Percentiles rank a stretch among this genome's conserved stretches.
Conservation (phyloP, 2,113 vertebrate genomes). For the Perca schrenkii region DNA sequence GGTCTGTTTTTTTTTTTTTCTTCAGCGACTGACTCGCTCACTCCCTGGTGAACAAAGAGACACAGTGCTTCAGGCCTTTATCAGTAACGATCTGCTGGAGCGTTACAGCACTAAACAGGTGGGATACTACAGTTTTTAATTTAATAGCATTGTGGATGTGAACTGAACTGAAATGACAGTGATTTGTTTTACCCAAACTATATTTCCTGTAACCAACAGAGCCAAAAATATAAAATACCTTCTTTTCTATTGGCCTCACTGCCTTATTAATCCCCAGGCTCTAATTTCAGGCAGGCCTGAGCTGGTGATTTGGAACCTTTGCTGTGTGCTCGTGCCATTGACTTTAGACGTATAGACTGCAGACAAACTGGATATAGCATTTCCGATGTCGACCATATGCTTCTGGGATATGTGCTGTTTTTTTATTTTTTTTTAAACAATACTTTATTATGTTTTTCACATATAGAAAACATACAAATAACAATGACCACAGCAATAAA, state of each 20-base stretch:
- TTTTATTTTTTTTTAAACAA: background rate
- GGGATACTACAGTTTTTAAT: background rate
- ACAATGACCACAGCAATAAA: no score
- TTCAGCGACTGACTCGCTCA: constrained; percentile 93
- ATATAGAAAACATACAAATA: no score
- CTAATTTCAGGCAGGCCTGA: constrained; percentile 1
- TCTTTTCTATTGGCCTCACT: background rate
- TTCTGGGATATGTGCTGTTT: background rate
- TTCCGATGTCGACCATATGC: background rate
- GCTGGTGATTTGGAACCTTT: background rate
- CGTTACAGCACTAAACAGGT: constrained; percentile 81
- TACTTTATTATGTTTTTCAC: no score
- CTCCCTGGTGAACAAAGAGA: constrained; percentile 95
- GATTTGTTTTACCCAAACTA: background rate
- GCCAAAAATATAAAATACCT: constrained; percentile 7
- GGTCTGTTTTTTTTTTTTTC: constrained; percentile 36
- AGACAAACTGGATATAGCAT: background rate
- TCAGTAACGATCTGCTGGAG: constrained; percentile 93
- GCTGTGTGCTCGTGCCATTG: background rate
- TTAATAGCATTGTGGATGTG: background rate
- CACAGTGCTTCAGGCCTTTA: constrained; percentile 92
- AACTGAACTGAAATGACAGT: constrained; percentile 14
- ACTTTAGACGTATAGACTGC: background rate
- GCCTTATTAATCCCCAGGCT: constrained; percentile 34
- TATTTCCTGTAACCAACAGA: background rate